Base-by-base conservation (phyloP, 2,113 vertebrate genomes). In the Grallaria varia region DNA sequence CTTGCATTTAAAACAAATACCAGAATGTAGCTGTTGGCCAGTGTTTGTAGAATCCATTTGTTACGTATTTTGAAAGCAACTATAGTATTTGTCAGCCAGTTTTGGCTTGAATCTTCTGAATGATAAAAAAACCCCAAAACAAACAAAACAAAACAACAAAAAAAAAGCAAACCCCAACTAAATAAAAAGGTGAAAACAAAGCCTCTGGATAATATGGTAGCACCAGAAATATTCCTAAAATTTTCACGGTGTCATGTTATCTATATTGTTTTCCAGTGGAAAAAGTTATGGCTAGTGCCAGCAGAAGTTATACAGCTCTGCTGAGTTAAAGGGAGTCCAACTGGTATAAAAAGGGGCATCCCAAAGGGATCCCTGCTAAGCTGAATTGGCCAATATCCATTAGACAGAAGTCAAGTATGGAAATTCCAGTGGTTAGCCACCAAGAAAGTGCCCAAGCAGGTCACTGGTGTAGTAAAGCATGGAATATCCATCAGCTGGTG, bases 41-140 rank as follows among this genome's bases (percentile, higher is more conserved):
- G 27, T 85, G 44, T 93, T 93, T 92, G 81, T 82, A 81, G 47
- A n/a, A 84, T 95, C 55, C 72, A 62, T 95, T 97, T 96, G 64
- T 96, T 71, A 89, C 63, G 9, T 77, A 93, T 69, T 94, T 93
- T 89, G 79, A 93, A 84, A 89, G 31, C 40, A 83, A 68, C 24
- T 47, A 17, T 18, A 88, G 18, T 11, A 80, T 73, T 73, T 92
- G 50, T 67, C 68, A 67, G 42, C 28, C 44, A 72, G 30, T 30
- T 92, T 93, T 44, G 78, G 15, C 62, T 50, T 49, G 10, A 53
- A 47, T 39, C 13, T 74, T 93, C 73, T 90, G 52, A 18, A 68
- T 56, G 31, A 76, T 58, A 67, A 71, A 50, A 24, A 15, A 39
- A 25, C 35, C 9, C 6, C 30, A 30, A 4, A 23, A 33, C 11